A percentile compares a stretch with the other conserved stretches of the same genome.
phyloP scores from a whole-genome alignment of 2,113 vertebrate species.

The Hydropotes inermis region DNA sequence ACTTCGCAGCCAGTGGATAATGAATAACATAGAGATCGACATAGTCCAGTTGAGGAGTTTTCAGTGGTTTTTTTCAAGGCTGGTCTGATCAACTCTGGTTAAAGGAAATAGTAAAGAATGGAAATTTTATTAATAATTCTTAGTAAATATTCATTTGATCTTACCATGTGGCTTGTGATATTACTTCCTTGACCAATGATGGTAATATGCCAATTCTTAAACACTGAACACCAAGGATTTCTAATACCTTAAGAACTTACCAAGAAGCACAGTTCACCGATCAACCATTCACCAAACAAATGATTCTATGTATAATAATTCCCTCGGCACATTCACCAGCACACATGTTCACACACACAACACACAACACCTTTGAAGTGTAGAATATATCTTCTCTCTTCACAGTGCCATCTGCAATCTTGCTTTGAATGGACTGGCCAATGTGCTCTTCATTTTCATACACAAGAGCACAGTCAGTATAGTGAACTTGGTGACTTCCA shows the following conservation, averaged over 20 bases:
- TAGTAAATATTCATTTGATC: not conserved
- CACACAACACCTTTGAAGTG: slow-evolving; percentile 34
- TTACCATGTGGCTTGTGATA: not conserved
- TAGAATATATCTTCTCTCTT: slow-evolving; percentile 56
- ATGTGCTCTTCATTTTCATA: slow-evolving; percentile 60
- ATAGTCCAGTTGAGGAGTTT: slow-evolving; percentile 83
- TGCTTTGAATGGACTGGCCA: not conserved
- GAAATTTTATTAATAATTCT: not conserved
- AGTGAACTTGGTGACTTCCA: not conserved
- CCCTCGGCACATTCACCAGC: not conserved
- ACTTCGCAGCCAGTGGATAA: slow-evolving; percentile 83
- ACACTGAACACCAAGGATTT: not conserved
- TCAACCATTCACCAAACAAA: not conserved
- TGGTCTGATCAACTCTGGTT: slow-evolving; percentile 81
- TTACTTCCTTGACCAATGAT: not conserved
- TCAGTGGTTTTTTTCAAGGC: slow-evolving; percentile 81
- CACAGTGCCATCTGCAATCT: slow-evolving; percentile 31
- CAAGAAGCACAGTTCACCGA: not conserved
- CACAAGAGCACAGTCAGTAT: slow-evolving; percentile 33
- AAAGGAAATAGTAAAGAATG: slow-evolving; percentile 41
- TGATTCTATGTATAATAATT: not conserved
- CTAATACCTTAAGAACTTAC: not conserved
- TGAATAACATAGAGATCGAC: slow-evolving; percentile 86
- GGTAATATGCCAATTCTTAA: not conserved
- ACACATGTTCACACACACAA: not conserved